Percentiles rank a stretch among this genome's conserved stretches.
phyloP scores from a whole-genome alignment of 2,113 vertebrate genomes.

The Typhlomys cinereus region DNA sequence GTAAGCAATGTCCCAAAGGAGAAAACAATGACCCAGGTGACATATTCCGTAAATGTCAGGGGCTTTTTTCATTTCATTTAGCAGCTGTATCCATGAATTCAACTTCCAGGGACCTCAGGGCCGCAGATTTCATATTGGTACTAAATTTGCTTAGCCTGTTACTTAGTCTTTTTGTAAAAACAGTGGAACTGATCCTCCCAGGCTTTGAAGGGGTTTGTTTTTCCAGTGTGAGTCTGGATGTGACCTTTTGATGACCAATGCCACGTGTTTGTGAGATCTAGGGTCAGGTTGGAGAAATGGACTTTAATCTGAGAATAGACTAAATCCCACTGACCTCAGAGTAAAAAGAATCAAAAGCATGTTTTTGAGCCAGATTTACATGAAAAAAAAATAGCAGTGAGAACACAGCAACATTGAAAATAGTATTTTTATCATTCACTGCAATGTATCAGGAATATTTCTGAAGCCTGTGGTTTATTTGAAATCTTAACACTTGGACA shows the following conservation, averaged over 20 bases:
- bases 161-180: background rate
- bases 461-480: background rate
- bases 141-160: background rate
- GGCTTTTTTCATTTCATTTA: background rate
- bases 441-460: background rate
- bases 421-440: background rate
- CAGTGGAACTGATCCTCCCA: background rate
- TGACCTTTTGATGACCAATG: background rate
- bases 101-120: background rate
- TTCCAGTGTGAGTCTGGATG: background rate
- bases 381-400: background rate
- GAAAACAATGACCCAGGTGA: background rate
- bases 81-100: background rate
- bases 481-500: background rate
- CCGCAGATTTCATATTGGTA: background rate
- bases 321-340: background rate
- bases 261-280: background rate
- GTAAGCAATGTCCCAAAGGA: background rate
- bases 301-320: conserved; percentile 17
- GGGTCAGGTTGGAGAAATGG: background rate
- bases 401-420: background rate
- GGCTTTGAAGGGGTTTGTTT: background rate
- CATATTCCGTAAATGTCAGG: background rate
- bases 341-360: background rate
- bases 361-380: background rate